phyloP scores from a whole-genome alignment of 2,888 invertebrate species.

The Conomelus anceps region DNA sequence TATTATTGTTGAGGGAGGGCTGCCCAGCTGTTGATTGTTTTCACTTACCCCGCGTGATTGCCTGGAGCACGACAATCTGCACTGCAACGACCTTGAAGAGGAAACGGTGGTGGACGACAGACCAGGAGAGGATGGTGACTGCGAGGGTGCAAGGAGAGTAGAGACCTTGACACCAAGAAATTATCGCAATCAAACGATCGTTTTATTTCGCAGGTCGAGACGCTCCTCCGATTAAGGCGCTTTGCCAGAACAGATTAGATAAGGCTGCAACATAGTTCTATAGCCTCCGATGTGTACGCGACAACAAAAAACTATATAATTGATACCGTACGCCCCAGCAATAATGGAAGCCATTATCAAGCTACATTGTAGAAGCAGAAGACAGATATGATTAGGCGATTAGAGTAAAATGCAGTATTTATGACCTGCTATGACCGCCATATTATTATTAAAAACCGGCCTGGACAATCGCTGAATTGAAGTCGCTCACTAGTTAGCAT shows the following conservation, averaged over 20 bases:
- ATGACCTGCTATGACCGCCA: not conserved
- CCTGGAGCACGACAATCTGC: not conserved
- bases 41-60: too few species aligned
- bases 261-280: not conserved
- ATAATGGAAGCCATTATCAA: not conserved
- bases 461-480: not conserved
- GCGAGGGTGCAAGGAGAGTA: not conserved
- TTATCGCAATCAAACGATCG: not conserved
- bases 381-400: not conserved
- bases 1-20: not conserved
- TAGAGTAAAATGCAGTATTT: not conserved
- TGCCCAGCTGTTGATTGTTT: not conserved
- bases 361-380: not conserved
- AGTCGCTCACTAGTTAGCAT: not conserved
- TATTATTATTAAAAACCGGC: not conserved
- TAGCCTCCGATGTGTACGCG: not conserved
- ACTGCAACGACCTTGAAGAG: not conserved
- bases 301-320: not conserved
- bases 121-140: not conserved
- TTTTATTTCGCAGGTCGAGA: not conserved
- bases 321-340: not conserved
- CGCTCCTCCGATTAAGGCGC: too few species aligned
- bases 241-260: not conserved
- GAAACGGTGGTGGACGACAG: not conserved
- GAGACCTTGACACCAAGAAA: not conserved